Evolutionary conservation across 2,113 vertebrate species (phyloP).

Genomic region (Ammospiza nelsoni): DNA sequence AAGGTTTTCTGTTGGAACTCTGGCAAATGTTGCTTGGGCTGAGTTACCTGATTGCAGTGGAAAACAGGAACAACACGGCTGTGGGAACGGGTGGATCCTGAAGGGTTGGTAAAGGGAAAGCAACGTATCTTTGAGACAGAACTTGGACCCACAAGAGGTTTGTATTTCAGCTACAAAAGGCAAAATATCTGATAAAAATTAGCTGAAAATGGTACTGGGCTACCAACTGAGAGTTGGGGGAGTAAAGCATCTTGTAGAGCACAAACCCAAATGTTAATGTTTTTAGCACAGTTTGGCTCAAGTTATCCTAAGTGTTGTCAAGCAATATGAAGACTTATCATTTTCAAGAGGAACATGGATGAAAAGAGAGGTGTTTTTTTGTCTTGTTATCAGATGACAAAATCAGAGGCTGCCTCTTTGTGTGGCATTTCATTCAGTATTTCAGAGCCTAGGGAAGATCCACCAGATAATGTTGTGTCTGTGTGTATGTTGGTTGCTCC

Average conservation of each 20-base stretch:
- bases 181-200: neutral
- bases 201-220: neutral
- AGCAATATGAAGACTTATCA: neutral
- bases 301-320: neutral
- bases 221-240: neutral
- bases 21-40: neutral
- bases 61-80: neutral
- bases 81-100: neutral
- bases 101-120: neutral
- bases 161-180: neutral
- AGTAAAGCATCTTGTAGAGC: neutral
- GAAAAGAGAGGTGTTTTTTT: neutral
- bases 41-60: neutral
- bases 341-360: neutral
- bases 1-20: neutral
- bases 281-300: neutral
- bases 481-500: fast-evolving
- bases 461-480: neutral
- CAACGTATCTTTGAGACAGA: neutral
- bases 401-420: neutral
- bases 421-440: neutral
- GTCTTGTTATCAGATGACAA: neutral
- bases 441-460: neutral
- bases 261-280: neutral
- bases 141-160: neutral